Conservation (phyloP, 1,140 invertebrate species). For the Ctenoplectra terminalis region DNA sequence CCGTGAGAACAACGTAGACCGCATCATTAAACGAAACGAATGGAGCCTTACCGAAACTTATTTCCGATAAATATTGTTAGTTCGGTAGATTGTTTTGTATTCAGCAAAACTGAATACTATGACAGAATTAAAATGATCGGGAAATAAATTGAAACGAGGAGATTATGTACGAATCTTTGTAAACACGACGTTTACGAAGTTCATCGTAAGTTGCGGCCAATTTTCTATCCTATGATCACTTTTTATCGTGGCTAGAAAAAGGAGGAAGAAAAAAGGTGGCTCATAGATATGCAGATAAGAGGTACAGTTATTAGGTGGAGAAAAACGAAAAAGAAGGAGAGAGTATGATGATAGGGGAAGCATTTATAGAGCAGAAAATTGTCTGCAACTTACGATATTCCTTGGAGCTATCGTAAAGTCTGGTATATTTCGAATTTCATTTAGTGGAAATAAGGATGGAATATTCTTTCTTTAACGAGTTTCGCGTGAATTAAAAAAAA, state of each 20-base stretch:
- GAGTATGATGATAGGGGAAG: background rate
- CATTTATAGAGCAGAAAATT: slow-evolving; percentile 31
- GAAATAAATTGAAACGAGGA: background rate
- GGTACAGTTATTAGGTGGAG: slow-evolving; percentile 2
- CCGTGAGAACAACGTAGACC: background rate
- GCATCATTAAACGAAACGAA: slow-evolving; percentile 24
- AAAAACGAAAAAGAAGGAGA: background rate
- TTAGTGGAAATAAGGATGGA: background rate
- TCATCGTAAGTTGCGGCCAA: background rate
- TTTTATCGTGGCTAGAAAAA: background rate
- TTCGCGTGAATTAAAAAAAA: too few species aligned
- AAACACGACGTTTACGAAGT: background rate
- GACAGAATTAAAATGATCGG: background rate
- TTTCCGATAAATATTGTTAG: background rate
- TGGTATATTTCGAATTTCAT: background rate
- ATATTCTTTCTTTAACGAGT: background rate
- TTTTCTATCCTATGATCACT: background rate
- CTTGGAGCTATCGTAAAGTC: too few species aligned
- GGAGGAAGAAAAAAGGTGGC: background rate
- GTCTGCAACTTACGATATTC: background rate
- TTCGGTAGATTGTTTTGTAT: background rate
- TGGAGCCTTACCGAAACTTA: background rate
- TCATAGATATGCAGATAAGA: slow-evolving; percentile 31
- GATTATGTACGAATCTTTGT: background rate
- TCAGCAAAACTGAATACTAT: too few species aligned